These are phyloP conservation scores for human (Homo sapiens) DNA, from an alignment of 2,113 vertebrate genomes.

Conservation along the genomic window DNA sequence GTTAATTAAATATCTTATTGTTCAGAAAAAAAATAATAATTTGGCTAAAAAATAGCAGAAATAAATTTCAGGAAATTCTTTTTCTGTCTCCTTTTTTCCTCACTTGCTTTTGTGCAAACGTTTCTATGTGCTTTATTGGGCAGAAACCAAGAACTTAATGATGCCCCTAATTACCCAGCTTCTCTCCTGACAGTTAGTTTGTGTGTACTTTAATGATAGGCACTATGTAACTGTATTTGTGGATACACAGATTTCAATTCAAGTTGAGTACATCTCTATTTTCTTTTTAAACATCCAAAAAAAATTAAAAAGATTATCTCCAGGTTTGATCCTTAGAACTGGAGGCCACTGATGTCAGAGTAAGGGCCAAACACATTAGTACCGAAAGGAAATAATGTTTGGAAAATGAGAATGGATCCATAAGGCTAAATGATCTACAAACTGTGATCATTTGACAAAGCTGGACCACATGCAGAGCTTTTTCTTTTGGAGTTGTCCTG, in stretches of 20 bases:
- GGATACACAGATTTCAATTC: background rate
- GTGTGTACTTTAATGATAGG: background rate
- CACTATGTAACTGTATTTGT: background rate
- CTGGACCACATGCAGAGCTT: background rate
- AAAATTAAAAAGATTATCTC: background rate
- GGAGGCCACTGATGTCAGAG: background rate
- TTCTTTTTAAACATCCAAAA: constrained; percentile 4
- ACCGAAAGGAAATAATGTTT: background rate
- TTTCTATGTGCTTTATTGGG: background rate
- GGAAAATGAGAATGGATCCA: background rate
- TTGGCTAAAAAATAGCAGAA: background rate
- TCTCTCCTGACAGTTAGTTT: background rate
- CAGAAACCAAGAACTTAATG: background rate
- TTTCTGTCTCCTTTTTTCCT: background rate
- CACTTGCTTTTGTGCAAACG: background rate
- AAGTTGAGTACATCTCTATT: background rate
- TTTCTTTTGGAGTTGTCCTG: background rate
- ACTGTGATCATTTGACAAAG: background rate
- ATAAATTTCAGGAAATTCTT: background rate
- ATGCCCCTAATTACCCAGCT: background rate
- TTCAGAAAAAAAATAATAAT: background rate
- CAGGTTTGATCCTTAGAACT: background rate
- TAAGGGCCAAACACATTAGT: background rate
- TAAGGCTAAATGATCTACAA: background rate
- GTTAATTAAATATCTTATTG: background rate